Percentiles rank a stretch among this genome's conserved stretches.
phyloP scores from a whole-genome alignment of 2,113 vertebrate genomes.

The Xenopus laevis region DNA sequence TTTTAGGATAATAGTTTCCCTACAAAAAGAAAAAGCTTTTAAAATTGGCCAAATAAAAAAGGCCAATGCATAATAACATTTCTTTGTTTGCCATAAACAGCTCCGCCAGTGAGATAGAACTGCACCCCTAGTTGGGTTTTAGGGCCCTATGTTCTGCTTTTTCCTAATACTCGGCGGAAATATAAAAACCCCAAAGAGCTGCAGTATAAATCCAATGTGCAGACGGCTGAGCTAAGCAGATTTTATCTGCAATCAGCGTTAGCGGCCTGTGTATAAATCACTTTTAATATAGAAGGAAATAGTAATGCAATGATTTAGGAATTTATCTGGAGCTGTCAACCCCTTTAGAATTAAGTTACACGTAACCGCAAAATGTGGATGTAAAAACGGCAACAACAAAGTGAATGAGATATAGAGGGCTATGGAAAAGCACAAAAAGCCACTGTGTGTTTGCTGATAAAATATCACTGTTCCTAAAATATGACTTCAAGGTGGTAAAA shows the following conservation, averaged over 20 bases:
- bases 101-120: too few relatives aligned
- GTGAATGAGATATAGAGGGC: neutral
- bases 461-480: neutral
- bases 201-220: neutral
- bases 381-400: neutral
- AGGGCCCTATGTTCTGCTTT: neutral
- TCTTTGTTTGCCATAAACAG: too few relatives aligned
- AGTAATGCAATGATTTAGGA: constrained; percentile 9
- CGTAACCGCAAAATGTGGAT: constrained; percentile 2
- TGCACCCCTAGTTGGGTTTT: neutral
- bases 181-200: neutral
- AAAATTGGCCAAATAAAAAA: too few relatives aligned
- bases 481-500: neutral
- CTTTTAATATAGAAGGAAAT: neutral
- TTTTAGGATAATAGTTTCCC: too few relatives aligned
- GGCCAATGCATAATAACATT: too few relatives aligned
- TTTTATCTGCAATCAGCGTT: constrained; percentile 9
- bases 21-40: too few relatives aligned
- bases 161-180: neutral
- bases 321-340: constrained; percentile 19
- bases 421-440: neutral
- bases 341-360: constrained; percentile 7
- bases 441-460: constrained; percentile 4
- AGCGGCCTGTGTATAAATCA: neutral
- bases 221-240: constrained; percentile 10